phyloP scores from a whole-genome alignment of 2,888 invertebrate genomes.

The Lasioglossum oenotherae region DNA sequence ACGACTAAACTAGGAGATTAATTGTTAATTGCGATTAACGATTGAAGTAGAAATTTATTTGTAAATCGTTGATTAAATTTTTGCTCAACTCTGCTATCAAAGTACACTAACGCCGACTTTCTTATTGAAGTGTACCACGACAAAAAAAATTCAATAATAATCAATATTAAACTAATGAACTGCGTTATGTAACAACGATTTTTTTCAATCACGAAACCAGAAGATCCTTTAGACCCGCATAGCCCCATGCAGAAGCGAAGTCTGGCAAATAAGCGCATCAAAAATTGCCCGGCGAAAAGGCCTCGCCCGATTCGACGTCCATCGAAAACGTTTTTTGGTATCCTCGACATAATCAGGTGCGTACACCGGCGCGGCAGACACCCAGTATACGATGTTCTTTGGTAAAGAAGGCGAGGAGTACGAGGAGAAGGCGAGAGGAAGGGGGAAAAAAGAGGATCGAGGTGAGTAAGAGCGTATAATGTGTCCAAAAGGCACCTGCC shows the following conservation, averaged over 20 bases:
- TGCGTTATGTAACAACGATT: not conserved
- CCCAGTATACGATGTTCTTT: not conserved
- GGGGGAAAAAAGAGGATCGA: conserved; percentile 50
- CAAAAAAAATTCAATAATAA: too few species aligned
- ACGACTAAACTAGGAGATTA: too few species aligned
- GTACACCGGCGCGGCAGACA: not conserved
- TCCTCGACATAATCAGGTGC: not conserved
- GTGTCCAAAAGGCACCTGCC: conserved; percentile 83
- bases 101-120: too few species aligned
- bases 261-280: not conserved
- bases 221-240: not conserved
- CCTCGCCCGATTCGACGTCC: not conserved
- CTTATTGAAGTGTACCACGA: too few species aligned
- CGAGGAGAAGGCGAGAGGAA: not conserved
- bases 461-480: conserved; percentile 81
- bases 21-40: too few species aligned
- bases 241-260: not conserved
- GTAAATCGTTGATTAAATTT: too few species aligned
- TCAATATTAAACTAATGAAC: too few species aligned
- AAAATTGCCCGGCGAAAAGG: not conserved
- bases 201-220: not conserved
- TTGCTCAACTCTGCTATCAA: too few species aligned
- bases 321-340: conserved; percentile 1
- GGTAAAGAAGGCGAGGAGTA: conserved; percentile 25
- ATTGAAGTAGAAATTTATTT: too few species aligned